These are phyloP conservation scores for Diuraphis noxia DNA, from an alignment of 1,140 invertebrate species.

Conservation along the genomic window DNA sequence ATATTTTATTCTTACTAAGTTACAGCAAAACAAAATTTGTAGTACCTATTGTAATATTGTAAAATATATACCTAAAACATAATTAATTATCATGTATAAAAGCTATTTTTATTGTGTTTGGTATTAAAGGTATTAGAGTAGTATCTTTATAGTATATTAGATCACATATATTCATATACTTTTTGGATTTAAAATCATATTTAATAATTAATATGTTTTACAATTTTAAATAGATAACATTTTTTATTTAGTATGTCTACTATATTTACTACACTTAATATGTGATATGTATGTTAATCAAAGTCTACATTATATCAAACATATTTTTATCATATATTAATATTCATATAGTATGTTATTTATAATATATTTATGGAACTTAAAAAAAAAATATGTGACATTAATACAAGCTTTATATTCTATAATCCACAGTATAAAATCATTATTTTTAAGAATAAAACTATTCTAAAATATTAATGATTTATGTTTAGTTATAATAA, in stretches of 20 bases:
- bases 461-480: background rate
- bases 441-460: conserved; percentile 13
- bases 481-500: background rate
- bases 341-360: background rate
- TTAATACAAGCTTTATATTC: too few species aligned
- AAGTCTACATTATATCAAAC: background rate
- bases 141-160: background rate
- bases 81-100: too few species aligned
- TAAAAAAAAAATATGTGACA: background rate
- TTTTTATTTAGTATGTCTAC: background rate
- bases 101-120: background rate
- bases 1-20: background rate
- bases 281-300: background rate
- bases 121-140: background rate
- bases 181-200: background rate
- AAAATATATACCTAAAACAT: background rate
- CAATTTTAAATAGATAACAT: background rate
- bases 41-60: background rate
- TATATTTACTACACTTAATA: too few species aligned
- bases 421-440: background rate
- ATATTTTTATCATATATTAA: background rate
- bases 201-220: background rate
- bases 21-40: background rate
- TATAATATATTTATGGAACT: background rate
- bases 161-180: background rate